Evolutionary conservation across 37 sponge, comb jelly and placozoan genomes (phyloP).

Genomic region (Chondrilla cf. caribensis): DNA sequence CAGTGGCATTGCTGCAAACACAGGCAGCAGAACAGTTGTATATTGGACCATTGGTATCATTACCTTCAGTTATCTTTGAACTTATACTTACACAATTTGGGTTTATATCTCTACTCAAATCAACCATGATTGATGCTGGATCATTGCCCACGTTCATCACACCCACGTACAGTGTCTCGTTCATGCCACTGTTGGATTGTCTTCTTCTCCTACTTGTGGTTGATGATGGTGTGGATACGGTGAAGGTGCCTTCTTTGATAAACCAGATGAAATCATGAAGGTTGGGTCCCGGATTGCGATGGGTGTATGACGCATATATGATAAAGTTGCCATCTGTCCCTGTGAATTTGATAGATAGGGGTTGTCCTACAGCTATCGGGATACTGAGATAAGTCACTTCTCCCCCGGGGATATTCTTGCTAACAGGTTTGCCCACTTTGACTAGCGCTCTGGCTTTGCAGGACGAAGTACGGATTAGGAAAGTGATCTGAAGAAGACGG

Average conservation of each 20-base stretch:
- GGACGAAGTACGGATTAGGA: background rate
- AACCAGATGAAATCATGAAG: background rate
- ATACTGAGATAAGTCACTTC: too few relatives aligned
- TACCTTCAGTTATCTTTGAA: background rate
- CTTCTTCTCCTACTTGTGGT: background rate
- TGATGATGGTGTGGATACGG: background rate
- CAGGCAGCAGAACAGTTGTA: background rate
- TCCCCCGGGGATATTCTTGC: too few relatives aligned
- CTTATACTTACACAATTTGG: background rate
- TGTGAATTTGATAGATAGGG: too few relatives aligned
- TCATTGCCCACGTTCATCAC: background rate
- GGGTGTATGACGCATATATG: background rate
- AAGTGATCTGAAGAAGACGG: background rate
- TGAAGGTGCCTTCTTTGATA: background rate
- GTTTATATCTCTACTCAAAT: background rate
- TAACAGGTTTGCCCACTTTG: background rate
- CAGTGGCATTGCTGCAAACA: background rate
- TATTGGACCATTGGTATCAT: too few relatives aligned
- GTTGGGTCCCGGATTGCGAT: background rate
- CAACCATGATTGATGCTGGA: background rate
- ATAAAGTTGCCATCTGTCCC: too few relatives aligned
- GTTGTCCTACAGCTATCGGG: too few relatives aligned
- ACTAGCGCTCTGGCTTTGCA: background rate
- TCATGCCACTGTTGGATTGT: background rate
- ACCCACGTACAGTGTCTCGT: background rate